These are phyloP conservation scores for Artibeus lituratus DNA, from an alignment of 2,797 vertebrate genomes.

Conservation along the genomic window DNA sequence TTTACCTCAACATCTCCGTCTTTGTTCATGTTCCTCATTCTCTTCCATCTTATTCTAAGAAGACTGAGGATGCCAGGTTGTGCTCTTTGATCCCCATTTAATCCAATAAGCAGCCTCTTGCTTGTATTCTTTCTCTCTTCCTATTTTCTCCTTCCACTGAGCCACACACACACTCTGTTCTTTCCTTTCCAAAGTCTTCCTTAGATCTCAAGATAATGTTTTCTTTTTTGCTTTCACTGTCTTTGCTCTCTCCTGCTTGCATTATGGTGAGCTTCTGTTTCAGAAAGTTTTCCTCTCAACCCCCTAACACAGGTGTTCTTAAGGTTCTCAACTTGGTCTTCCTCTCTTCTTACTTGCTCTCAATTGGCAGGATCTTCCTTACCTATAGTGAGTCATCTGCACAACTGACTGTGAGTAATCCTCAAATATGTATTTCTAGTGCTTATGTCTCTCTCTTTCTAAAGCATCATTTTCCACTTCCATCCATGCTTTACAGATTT, in stretches of 20 bases:
- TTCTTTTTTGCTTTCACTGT: neutral
- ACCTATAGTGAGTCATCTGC: neutral
- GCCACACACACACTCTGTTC: neutral
- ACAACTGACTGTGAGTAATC: neutral
- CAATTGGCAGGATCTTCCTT: neutral
- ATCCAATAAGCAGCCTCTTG: neutral
- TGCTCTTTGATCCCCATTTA: neutral
- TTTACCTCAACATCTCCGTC: neutral
- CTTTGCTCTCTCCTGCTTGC: neutral
- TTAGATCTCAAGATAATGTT: neutral
- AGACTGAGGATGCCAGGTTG: neutral
- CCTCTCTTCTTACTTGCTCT: neutral
- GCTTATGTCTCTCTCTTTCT: neutral
- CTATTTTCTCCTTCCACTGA: neutral
- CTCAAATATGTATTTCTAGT: neutral
- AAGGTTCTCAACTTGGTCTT: neutral
- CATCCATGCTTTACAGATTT: neutral
- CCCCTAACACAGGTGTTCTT: neutral
- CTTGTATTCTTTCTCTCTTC: neutral
- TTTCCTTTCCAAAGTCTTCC: neutral
- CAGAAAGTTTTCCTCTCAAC: neutral
- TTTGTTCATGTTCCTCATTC: neutral
- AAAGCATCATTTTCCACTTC: neutral
- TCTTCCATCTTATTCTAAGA: neutral
- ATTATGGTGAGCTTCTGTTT: neutral